Base-by-base conservation (phyloP, 35 echinoderm and acorn worm species). In the Apostichopus californicus region DNA sequence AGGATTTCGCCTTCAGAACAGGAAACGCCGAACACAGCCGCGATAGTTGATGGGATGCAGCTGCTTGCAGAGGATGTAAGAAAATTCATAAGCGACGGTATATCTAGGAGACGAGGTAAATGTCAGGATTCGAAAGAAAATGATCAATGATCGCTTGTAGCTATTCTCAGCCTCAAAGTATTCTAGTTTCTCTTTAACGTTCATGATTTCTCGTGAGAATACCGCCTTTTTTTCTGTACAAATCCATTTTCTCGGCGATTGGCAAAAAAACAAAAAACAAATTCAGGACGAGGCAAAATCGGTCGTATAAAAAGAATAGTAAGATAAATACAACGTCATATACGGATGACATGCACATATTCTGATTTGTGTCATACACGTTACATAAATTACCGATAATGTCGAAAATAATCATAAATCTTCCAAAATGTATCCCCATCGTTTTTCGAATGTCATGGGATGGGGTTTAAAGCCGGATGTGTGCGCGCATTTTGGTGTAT, bases 121-220 rank as follows among this genome's bases (percentile, higher is more conserved):
- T 18, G 64, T 68, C 64, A 68, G 64, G 64, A 68, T 68, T 68
- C 18, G 11, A 18, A 14, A 68, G 11, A 68, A 68, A 68, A 68
- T 68, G 64, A 68, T 68, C 64, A 68, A 68, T 68, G 64, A 68
- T 68, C 64, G 64, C 64, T 68, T 68, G 64, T 68, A 68, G 64
- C 64, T 68, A 68, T 68, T 68, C 64, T 68, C 11, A 18, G 11
- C 64, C 17, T 17, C 10, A 68, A 68, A 68, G 64, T 68, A 68
- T 68, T 68, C 18, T 8, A 68, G 18, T 68, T 68, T 68, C 64
- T 68, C 8, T 68, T 68, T 68, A 68, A 14, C 64, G 11, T 10
- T 14, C 11, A 68, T 68, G 64, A 68, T 68, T 68, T 68, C 64
- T 68, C 64, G 64, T 14, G 64, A 68, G 64, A 68, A 68, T 68